Evolutionary conservation across 1,140 invertebrate species (phyloP).

Genomic region (Drosophila nigrodunni): DNA sequence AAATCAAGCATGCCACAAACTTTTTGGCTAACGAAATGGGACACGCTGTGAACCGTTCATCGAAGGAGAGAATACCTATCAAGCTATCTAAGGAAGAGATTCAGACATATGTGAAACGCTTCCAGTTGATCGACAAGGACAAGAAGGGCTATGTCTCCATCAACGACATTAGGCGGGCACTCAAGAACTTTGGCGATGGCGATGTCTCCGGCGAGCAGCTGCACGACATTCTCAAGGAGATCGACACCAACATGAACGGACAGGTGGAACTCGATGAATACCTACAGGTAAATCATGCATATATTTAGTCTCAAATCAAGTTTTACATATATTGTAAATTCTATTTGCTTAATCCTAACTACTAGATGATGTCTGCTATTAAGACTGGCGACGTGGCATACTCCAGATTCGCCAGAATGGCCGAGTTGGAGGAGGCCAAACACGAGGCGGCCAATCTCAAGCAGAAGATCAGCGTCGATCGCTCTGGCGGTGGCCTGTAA

Average conservation of each 20-base stretch:
- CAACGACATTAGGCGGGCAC: constrained; percentile 96
- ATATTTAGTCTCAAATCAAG: neutral
- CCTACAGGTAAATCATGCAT: constrained; percentile 91
- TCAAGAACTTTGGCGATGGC: constrained; percentile 95
- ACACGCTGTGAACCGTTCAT: constrained; percentile 94
- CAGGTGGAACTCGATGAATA: constrained; percentile 99
- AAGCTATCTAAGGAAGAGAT: constrained; percentile 98
- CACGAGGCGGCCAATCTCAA: constrained; percentile 90
- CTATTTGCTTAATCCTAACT: neutral
- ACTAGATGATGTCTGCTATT: constrained; percentile 98
- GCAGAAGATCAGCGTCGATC: constrained; percentile 94
- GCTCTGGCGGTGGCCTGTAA: constrained; percentile 97
- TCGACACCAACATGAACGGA: constrained; percentile 99
- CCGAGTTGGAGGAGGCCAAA: constrained; percentile 94
- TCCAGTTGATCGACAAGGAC: constrained; percentile 97
- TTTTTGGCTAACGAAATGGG: constrained; percentile 99
- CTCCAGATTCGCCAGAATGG: constrained; percentile 96
- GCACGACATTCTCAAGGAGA: constrained; percentile 98
- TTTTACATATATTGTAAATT: neutral
- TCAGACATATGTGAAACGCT: constrained; percentile 96
- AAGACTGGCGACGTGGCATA: constrained; percentile 96
- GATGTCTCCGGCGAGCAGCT: constrained; percentile 97
- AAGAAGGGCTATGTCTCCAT: constrained; percentile 99
- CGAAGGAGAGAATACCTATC: constrained; percentile 94
- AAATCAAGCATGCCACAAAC: constrained; percentile 91